Evolutionary conservation across 2,797 vertebrate genomes (phyloP), one percentile per base, ranked within the genome.

Genomic region (Enteromius viviparus): DNA sequence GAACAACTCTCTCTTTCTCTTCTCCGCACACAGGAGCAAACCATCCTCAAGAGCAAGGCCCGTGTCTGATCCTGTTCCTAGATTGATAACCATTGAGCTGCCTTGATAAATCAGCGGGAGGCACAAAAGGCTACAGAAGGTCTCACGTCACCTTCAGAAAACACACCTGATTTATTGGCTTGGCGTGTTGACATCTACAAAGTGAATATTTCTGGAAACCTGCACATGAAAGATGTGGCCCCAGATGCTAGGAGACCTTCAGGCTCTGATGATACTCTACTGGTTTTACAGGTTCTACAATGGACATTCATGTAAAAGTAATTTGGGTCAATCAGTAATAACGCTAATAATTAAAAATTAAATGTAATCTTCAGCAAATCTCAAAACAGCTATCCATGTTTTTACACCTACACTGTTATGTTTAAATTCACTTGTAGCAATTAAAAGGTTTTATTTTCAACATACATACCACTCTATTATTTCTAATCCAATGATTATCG

Each of bases 21-120:
- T 76, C 55, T 76, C 66, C 51, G 72, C 75, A 81, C 81, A 76
- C 51, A 42, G 80, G 29, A 49, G 58, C 29, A 47, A 77, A 82
- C 49, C 40, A 37, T 80, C 75, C 71, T 79, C 82, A n/a, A 34
- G 79, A 76, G 69, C 68, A 74, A 78, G n/a, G 77, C 55, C 76
- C 58, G 80, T 82, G 84, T 82, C 78, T 75, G 74, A 88, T 53
- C 81, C 55, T 37, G 78, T 12, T 68, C n/a, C 26, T 77, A 83
- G 80, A 86, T 71, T 85, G 84, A 84, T 83, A 84, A 87, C 79
- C 80, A 80, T 45, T 71, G 69, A 83, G 76, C 79, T 76, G 76
- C 76, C 45, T 78, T 53, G 76, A 87, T 84, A 84, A 86, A 88
- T 85, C 78, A 87, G 81, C 37, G 32, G 34, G 60, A 82, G 76